phyloP scores from a whole-genome alignment of 1,140 invertebrate species.

The Euura lappo region DNA sequence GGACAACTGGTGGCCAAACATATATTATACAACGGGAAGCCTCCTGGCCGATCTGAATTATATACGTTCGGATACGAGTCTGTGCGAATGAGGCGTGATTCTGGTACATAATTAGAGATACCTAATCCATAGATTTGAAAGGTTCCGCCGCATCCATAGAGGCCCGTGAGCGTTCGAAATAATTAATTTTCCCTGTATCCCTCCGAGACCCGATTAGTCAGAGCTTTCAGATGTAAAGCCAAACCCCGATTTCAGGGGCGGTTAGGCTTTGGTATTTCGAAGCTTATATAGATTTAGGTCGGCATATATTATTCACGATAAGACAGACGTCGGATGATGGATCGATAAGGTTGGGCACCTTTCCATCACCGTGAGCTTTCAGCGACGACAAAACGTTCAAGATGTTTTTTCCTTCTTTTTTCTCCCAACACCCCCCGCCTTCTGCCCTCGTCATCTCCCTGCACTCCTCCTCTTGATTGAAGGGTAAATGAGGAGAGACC shows the following conservation, averaged over 20 bases:
- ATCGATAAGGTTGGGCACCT: neutral
- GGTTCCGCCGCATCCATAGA: neutral
- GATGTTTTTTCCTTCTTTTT: neutral
- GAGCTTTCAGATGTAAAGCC: neutral
- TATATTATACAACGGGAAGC: too few species aligned
- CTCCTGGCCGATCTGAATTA: too few species aligned
- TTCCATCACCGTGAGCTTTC: conserved; percentile 6
- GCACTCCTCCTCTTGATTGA: too few species aligned
- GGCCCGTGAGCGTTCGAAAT: neutral
- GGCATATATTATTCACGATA: conserved; percentile 2
- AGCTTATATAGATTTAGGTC: conserved; percentile 3
- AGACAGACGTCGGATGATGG: conserved; percentile 6
- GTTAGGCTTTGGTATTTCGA: neutral
- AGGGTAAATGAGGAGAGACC: neutral
- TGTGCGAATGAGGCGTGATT: neutral
- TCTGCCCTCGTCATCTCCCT: neutral
- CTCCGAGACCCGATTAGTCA: neutral
- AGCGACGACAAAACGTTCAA: neutral
- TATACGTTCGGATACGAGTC: neutral
- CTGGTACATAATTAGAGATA: neutral
- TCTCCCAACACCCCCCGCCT: neutral
- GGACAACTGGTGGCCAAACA: too few species aligned
- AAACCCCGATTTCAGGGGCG: neutral
- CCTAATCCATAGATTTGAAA: neutral
- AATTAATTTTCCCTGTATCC: neutral